Percentiles rank a stretch among this genome's conserved stretches.
Evolutionary conservation across 2,888 invertebrate species (phyloP).

Genomic region (Carcina quercana): DNA sequence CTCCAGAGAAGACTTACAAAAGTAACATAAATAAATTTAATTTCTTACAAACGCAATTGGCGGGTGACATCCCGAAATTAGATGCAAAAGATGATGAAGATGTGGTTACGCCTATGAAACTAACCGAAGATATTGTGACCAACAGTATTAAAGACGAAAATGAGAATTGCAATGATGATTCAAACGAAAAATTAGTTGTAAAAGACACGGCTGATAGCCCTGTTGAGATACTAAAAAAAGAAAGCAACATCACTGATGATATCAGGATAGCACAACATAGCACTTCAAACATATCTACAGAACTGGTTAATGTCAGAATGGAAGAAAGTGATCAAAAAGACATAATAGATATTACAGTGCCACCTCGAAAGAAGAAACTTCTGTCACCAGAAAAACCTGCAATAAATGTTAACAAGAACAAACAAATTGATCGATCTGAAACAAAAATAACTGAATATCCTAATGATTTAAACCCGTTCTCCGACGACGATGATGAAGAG

Average conservation of each 20-base stretch:
- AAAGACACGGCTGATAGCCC: conserved; percentile 7
- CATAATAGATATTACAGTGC: conserved; percentile 51
- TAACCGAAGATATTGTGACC: conserved; percentile 29
- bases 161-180: conserved; percentile 18
- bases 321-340: conserved; percentile 31
- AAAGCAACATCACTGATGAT: conserved; percentile 57
- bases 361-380: conserved; percentile 59
- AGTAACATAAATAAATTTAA: conserved; percentile 54
- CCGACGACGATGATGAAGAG: conserved; percentile 78
- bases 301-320: conserved; percentile 17
- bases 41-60: conserved; percentile 61
- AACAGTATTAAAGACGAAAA: conserved; percentile 18
- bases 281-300: conserved; percentile 22
- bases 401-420: neutral
- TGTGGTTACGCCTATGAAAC: conserved; percentile 22
- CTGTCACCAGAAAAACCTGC: conserved; percentile 24
- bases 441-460: conserved; percentile 79
- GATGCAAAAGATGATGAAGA: conserved; percentile 28
- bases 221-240: conserved; percentile 24
- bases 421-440: conserved; percentile 15
- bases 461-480: conserved; percentile 88
- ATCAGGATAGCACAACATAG: conserved; percentile 51
- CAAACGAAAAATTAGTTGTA: conserved; percentile 15
- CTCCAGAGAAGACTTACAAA: conserved; percentile 50
- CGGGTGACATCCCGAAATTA: conserved; percentile 29